phyloP scores from a whole-genome alignment of 1,140 invertebrate genomes.

The Nebria ingens region DNA sequence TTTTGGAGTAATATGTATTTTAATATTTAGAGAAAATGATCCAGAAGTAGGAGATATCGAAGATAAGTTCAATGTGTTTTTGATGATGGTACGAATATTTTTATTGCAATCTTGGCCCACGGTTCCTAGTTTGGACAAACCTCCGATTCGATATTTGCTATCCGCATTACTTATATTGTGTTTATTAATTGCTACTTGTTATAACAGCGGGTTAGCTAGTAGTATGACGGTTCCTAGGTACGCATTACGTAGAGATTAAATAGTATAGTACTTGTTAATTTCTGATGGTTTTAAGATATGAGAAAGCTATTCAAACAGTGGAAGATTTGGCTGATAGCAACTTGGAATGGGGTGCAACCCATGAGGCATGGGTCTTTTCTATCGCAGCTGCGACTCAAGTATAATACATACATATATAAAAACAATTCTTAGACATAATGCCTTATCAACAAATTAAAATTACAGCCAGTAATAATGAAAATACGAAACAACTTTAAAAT shows the following conservation, averaged over 20 bases:
- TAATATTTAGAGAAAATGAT: neutral
- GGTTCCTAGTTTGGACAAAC: conserved; percentile 9
- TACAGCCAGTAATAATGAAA: conserved; percentile 30
- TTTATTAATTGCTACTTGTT: conserved; percentile 40
- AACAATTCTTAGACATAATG: conserved; percentile 11
- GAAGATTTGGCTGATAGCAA: conserved; percentile 38
- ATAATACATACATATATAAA: neutral
- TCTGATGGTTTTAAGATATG: conserved; percentile 25
- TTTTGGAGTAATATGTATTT: too few relatives aligned
- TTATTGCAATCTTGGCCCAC: conserved; percentile 15
- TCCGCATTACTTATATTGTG: conserved; percentile 35
- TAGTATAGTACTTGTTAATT: too few relatives aligned
- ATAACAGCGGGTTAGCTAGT: conserved; percentile 42
- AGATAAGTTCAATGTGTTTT: conserved; percentile 11
- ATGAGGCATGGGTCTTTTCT: conserved; percentile 46
- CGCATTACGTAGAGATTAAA: too few relatives aligned
- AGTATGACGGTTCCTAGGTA: conserved; percentile 44
- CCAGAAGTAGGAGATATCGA: neutral
- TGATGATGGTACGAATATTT: conserved; percentile 18
- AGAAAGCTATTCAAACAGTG: conserved; percentile 39
- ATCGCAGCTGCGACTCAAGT: conserved; percentile 30
- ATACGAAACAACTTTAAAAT: conserved; percentile 36
- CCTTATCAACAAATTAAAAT: conserved; percentile 29
- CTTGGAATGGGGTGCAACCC: conserved; percentile 44
- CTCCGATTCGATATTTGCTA: conserved; percentile 17